Evolutionary conservation across 2,888 invertebrate genomes (phyloP).

Genomic region (Caenorhabditis macrosperma): DNA sequence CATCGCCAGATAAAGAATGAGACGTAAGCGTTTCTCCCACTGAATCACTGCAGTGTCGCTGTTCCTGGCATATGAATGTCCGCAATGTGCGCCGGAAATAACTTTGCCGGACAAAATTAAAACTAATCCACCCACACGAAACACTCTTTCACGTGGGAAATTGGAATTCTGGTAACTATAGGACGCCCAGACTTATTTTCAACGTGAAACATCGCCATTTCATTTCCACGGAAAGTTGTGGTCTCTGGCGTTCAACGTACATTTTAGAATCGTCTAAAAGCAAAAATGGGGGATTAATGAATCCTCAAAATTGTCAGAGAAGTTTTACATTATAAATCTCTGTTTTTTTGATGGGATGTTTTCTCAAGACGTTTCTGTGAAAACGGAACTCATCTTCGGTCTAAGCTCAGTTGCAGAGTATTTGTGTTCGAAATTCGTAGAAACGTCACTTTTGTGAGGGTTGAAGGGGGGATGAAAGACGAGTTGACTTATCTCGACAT

Average conservation of each 20-base stretch:
- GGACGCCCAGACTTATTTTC: too few species aligned
- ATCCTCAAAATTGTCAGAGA: neutral
- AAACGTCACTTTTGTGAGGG: constrained; percentile 22
- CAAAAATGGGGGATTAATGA: too few species aligned
- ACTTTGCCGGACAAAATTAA: constrained; percentile 17
- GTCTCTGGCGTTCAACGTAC: too few species aligned
- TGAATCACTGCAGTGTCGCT: constrained; percentile 31
- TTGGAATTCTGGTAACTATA: neutral
- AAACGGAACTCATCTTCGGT: neutral
- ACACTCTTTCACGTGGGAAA: neutral
- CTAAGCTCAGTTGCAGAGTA: neutral
- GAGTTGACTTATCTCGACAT: constrained; percentile 15
- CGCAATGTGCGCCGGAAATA: constrained; percentile 1
- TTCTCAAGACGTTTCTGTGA: too few species aligned
- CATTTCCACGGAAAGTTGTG: too few species aligned
- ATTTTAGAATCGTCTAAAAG: too few species aligned
- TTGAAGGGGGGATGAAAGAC: neutral
- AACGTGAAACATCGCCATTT: too few species aligned
- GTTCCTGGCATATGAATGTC: constrained; percentile 29
- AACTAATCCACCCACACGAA: constrained; percentile 13
- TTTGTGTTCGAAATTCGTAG: neutral
- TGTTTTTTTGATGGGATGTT: too few species aligned
- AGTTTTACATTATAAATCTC: too few species aligned
- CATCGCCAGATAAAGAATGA: constrained; percentile 19
- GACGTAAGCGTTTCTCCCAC: neutral